phyloP scores from a whole-genome alignment of 1,140 invertebrate genomes.

The Temnothorax longispinosus region DNA sequence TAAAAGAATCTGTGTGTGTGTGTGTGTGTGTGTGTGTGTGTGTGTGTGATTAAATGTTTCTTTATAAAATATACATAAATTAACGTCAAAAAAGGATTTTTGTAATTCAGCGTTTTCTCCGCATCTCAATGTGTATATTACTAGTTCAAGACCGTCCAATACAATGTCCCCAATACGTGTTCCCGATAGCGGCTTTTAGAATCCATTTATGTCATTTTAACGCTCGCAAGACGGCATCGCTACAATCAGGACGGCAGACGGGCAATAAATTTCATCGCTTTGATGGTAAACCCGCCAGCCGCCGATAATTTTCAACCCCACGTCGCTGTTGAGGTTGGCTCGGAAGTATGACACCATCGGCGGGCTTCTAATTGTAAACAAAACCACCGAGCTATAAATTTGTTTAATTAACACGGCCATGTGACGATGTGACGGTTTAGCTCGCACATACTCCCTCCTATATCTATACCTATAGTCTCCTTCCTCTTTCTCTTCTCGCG shows the following conservation, averaged over 20 bases:
- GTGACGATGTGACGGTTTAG: background rate
- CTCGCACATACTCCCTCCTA: background rate
- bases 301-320: conserved; percentile 7
- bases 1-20: background rate
- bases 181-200: background rate
- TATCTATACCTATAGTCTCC: background rate
- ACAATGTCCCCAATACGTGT: background rate
- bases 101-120: background rate
- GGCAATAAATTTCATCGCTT: conserved; percentile 43
- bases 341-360: conserved; percentile 7
- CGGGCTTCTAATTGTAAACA: conserved; percentile 29
- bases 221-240: background rate
- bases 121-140: background rate
- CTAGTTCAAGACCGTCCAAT: too few relatives aligned
- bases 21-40: too few relatives aligned
- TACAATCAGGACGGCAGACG: background rate
- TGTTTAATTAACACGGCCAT: conserved; percentile 52
- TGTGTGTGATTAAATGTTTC: background rate
- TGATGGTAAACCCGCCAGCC: background rate
- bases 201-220: conserved; percentile 17
- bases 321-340: background rate
- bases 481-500: background rate
- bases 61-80: background rate
- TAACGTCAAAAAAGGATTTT: background rate
- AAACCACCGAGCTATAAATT: conserved; percentile 42